phyloP scores from a whole-genome alignment of 2,113 vertebrate genomes.

The Hepsetus odoe region DNA sequence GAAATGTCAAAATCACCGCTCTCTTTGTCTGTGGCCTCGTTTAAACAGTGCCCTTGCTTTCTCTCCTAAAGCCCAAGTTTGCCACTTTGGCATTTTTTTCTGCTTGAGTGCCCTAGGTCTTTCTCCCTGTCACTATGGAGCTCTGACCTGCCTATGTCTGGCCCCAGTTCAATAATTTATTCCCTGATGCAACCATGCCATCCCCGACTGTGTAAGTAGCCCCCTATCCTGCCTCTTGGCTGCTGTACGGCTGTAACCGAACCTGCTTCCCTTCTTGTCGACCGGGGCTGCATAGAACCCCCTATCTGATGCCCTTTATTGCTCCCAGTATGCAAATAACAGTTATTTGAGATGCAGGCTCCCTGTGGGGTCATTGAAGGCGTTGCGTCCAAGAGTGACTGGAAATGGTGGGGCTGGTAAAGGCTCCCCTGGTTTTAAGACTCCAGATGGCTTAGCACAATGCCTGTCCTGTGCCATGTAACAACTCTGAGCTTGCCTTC shows the following conservation, averaged over 20 bases:
- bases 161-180: constrained; percentile 57
- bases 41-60: constrained; percentile 38
- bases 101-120: constrained; percentile 35
- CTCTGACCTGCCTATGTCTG: constrained; percentile 46
- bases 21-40: constrained; percentile 37
- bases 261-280: constrained; percentile 11
- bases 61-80: constrained; percentile 31
- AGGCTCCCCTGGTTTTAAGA: constrained; percentile 39
- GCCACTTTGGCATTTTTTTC: constrained; percentile 13
- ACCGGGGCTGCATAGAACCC: constrained; percentile 29
- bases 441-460: constrained; percentile 57
- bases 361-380: constrained; percentile 72
- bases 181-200: constrained; percentile 41
- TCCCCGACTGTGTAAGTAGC: constrained; percentile 40
- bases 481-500: constrained; percentile 33
- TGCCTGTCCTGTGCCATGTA: constrained; percentile 48
- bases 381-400: constrained; percentile 66
- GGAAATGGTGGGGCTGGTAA: constrained; percentile 42
- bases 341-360: constrained; percentile 73
- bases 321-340: constrained; percentile 73
- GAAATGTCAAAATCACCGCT: constrained; percentile 40
- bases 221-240: constrained; percentile 43
- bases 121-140: constrained; percentile 41
- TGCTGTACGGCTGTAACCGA: constrained; percentile 23
- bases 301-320: constrained; percentile 51